Evolutionary conservation across 2,113 vertebrate species (phyloP), one percentile per base, ranked within the genome.

Genomic region (Aptenodytes forsteri): DNA sequence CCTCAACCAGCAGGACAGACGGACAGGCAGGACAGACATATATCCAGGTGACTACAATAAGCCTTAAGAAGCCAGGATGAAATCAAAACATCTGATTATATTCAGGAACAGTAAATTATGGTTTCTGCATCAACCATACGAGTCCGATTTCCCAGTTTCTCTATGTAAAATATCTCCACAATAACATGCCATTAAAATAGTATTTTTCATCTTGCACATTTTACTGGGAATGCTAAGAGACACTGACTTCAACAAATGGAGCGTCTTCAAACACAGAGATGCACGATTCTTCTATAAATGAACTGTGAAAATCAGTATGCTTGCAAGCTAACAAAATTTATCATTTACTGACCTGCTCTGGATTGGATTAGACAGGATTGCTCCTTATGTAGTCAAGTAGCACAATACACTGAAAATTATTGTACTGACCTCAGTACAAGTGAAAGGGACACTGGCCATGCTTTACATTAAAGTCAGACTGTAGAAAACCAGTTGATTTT

Each of bases 311-410:
- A 96, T 94, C 69, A 89, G 90, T 82, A 70, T 67, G 90, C 86
- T 93, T 91, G 72, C n/a, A 93, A 94, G 87, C 82, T 88, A 94
- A 91, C 92, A 93, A 84, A 94, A 95, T 94, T 93, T 91, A 97
- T 93, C 93, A 96, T 94, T 96, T 92, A 87, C 95, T 94, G 93
- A 89, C 92, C 91, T 6, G 6, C 69, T 71, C 71, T 70, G 89
- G 81, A 88, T 89, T 95, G 82, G 80, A 92, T 87, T 92, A 93
- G 87, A 89, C 79, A n/a, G 80, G 81, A 87, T 80, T 79, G 70
- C 93, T 97, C 83, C 88, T 92, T 95, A 92, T 82, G 81, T 80
- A 97, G 90, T 89, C 93, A 94, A 80, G 86, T 42, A 92, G 78
- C 9, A 13, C 36, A 94, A 65, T 38, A 75, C 4, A 12, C 25